Conservation (phyloP, 2,888 invertebrate species). For the Leistus spinibarbis region DNA sequence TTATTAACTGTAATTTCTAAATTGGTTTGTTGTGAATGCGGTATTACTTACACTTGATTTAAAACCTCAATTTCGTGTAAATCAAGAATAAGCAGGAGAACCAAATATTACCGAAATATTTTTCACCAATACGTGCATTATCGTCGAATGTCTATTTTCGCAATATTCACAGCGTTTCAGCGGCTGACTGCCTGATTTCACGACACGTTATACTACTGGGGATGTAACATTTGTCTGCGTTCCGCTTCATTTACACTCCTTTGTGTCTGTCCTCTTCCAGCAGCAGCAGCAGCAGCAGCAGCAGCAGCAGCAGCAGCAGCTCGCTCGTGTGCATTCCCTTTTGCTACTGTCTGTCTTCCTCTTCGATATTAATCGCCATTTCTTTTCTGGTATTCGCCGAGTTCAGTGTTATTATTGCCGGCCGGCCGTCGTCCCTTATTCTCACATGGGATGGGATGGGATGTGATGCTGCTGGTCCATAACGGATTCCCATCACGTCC, state of each 20-base stretch:
- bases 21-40: too few relatives aligned
- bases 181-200: slow-evolving; percentile 28
- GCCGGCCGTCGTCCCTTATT: slow-evolving; percentile 34
- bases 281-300: too few relatives aligned
- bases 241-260: slow-evolving; percentile 47
- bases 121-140: too few relatives aligned
- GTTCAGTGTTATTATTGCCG: slow-evolving; percentile 46
- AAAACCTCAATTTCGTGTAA: too few relatives aligned
- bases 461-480: slow-evolving; percentile 46
- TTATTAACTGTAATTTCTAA: too few relatives aligned
- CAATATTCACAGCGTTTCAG: slow-evolving; percentile 38
- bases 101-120: too few relatives aligned
- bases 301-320: too few relatives aligned
- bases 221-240: slow-evolving; percentile 41
- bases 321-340: neutral
- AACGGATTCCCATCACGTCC: slow-evolving; percentile 50
- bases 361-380: slow-evolving; percentile 49
- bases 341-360: slow-evolving; percentile 40
- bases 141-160: slow-evolving; percentile 29
- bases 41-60: too few relatives aligned
- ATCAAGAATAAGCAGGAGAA: too few relatives aligned
- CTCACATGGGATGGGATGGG: slow-evolving; percentile 49
- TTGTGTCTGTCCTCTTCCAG: slow-evolving; percentile 41
- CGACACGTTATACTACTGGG: slow-evolving; percentile 30
- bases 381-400: slow-evolving; percentile 46